Percentiles rank a stretch among this genome's conserved stretches.
These are phyloP conservation scores for Oligia strigilis DNA, from an alignment of 2,888 invertebrate species.

Conservation along the genomic window DNA sequence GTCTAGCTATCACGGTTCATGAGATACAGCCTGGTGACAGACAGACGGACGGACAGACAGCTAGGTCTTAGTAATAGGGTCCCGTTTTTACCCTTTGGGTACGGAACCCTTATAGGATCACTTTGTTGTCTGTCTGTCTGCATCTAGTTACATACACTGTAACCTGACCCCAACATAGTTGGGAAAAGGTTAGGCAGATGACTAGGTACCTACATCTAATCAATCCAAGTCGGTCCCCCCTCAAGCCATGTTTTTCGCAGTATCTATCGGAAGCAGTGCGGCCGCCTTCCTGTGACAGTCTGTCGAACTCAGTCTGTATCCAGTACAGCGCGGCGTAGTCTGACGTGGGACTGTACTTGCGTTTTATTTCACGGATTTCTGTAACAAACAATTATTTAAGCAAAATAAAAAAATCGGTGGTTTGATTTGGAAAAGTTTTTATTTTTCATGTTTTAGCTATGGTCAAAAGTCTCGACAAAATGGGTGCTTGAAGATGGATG, in stretches of 20 bases:
- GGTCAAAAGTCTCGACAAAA: neutral
- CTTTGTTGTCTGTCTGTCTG: too few species aligned
- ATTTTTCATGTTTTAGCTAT: neutral
- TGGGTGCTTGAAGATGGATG: too few species aligned
- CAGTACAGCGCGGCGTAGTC: slow-evolving; percentile 92
- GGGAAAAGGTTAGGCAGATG: neutral
- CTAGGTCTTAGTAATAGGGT: too few species aligned
- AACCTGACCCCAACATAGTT: neutral
- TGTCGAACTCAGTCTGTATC: slow-evolving; percentile 89
- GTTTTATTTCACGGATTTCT: slow-evolving; percentile 89
- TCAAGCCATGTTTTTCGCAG: slow-evolving; percentile 84
- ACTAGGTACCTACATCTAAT: slow-evolving; percentile 80
- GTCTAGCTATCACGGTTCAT: too few species aligned
- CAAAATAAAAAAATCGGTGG: neutral
- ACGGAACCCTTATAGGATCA: too few species aligned
- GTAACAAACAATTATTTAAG: neutral
- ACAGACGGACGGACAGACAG: too few species aligned
- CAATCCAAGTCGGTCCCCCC: slow-evolving; percentile 87
- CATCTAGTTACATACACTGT: neutral
- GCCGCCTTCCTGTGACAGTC: slow-evolving; percentile 71
- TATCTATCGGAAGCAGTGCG: slow-evolving; percentile 76
- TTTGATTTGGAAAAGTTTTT: neutral
- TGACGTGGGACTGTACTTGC: slow-evolving; percentile 87
- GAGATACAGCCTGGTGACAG: too few species aligned
- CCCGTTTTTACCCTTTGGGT: too few species aligned